phyloP scores from a whole-genome alignment of 2,888 invertebrate genomes.

The Lithophane semibrunnea region DNA sequence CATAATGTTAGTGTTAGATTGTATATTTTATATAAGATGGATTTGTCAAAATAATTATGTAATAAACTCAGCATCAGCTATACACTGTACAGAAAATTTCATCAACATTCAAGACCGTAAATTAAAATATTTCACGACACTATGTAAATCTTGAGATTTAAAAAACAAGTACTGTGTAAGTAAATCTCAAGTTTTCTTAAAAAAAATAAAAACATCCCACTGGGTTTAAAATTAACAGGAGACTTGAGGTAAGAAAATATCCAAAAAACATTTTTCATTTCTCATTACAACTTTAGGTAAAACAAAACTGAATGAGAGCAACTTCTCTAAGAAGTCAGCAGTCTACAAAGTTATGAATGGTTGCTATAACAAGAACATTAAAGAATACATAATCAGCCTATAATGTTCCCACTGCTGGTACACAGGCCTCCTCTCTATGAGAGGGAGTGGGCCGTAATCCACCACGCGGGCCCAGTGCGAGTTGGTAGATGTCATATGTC shows the following conservation, averaged over 20 bases:
- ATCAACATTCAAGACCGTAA: background rate
- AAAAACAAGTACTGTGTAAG: too few relatives aligned
- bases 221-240: background rate
- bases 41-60: too few relatives aligned
- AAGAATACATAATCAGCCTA: too few relatives aligned
- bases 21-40: too few relatives aligned
- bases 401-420: too few relatives aligned
- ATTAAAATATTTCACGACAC: conserved; percentile 23
- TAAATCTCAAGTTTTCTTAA: background rate
- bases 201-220: conserved; percentile 1
- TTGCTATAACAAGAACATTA: conserved; percentile 9
- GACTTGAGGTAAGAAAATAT: background rate
- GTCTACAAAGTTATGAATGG: conserved; percentile 25
- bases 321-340: conserved; percentile 23
- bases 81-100: background rate
- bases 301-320: conserved; percentile 30
- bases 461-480: too few relatives aligned
- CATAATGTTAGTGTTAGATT: too few relatives aligned
- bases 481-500: too few relatives aligned
- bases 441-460: too few relatives aligned
- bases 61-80: too few relatives aligned
- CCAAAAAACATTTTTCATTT: conserved; percentile 10
- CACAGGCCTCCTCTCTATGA: too few relatives aligned
- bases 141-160: background rate
- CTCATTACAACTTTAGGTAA: conserved; percentile 20